Base-by-base conservation (phyloP, 2,797 vertebrate species). In the Ambastaia sidthimunki region DNA sequence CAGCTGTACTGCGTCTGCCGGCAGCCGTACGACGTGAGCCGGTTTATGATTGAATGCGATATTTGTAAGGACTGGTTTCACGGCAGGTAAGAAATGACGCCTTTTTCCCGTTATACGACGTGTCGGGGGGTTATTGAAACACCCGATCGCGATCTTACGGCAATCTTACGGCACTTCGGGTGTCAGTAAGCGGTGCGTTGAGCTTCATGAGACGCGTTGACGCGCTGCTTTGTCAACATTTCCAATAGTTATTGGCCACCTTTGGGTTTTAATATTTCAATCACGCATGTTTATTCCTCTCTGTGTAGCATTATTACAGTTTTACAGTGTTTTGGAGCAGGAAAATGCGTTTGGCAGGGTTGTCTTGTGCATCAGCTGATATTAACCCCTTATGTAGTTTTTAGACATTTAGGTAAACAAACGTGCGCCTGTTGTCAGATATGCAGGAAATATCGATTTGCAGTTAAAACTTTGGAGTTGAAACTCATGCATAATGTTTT, bases 21-120 rank as follows among this genome's bases (percentile, higher is more conserved):
- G 94, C 97, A 98, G 93, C 96, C 96, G 71, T 98, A 98, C 93
- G 97, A 98, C 86, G 96, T 98, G 91, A 97, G 90, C 94, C 96
- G 97, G 94, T 98, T 98, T 91, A 98, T 98, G 97, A 98, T 98
- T 91, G 97, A 98, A 89, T 98, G 97, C 89, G 97, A 98, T 91
- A 94, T 95, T 87, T 98, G 97, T 94, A 98, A 98, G 91, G 97
- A 98, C 93, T 98, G 97, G 97, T 98, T 98, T 91, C 97, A 98
- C 86, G 96, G 97, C 95, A 97, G 97, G 97, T 98, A 93, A 71
- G 94, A 86, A 12, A 84, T 77, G 23, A 75, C 71, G 21, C 0
- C 18, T 12, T 80, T 83, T 10, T 28, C 52, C 1, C 4, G 19
- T 54, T 3, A 0, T 15, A 1, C 2, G 5, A 19, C 10, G 21